phyloP scores from a whole-genome alignment of 2,888 invertebrate species.

The Hirtodrosophila alboralis region DNA sequence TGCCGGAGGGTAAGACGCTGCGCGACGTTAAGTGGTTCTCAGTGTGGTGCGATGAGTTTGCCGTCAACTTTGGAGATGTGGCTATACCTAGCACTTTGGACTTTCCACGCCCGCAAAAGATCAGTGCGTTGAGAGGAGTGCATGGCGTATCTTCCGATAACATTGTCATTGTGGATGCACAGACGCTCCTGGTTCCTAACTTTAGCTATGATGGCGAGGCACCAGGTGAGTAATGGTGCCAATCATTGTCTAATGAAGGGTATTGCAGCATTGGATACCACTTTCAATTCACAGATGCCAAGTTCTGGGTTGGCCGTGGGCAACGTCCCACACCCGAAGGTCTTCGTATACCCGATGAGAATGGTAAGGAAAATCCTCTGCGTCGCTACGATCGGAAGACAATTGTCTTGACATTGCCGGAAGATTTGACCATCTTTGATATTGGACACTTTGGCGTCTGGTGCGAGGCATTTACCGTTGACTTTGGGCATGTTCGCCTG shows the following conservation, averaged over 20 bases:
- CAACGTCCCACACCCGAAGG: constrained; percentile 92
- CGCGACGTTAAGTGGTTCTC: constrained; percentile 94
- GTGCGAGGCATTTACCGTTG: constrained; percentile 96
- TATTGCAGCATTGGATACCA: constrained; percentile 11
- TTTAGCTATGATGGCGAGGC: constrained; percentile 97
- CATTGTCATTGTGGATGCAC: constrained; percentile 95
- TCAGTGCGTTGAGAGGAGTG: constrained; percentile 90
- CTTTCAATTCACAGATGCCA: constrained; percentile 88
- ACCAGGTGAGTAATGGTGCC: constrained; percentile 87
- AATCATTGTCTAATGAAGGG: background rate
- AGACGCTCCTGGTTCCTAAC: constrained; percentile 94
- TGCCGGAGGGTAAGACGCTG: constrained; percentile 94
- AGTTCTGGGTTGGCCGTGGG: constrained; percentile 96
- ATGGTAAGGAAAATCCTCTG: constrained; percentile 92
- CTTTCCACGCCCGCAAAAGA: constrained; percentile 92
- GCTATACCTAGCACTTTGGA: constrained; percentile 91
- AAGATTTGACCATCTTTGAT: constrained; percentile 95
- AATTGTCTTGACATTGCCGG: constrained; percentile 94
- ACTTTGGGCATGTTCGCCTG: constrained; percentile 94
- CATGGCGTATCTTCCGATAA: constrained; percentile 94
- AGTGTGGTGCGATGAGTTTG: constrained; percentile 95
- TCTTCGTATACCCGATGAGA: constrained; percentile 94
- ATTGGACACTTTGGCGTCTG: constrained; percentile 96
- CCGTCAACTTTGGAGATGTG: constrained; percentile 96
- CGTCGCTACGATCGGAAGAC: constrained; percentile 93